Evolutionary conservation across 2,113 vertebrate genomes (phyloP).

Genomic region (Lophius piscatorius): DNA sequence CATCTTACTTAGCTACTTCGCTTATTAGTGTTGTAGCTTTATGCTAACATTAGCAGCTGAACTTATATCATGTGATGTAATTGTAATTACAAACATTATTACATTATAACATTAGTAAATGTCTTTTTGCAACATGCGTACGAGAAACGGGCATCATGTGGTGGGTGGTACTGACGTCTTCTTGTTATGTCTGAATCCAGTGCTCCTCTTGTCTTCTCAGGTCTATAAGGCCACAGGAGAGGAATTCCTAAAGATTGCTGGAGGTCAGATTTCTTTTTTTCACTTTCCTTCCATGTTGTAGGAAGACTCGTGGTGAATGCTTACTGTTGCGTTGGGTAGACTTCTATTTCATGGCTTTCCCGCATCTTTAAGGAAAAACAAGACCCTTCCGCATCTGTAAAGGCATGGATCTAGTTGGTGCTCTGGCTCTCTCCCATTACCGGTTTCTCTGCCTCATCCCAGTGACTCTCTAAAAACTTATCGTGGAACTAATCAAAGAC

Average conservation of each 20-base stretch:
- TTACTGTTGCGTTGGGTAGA: constrained; percentile 36
- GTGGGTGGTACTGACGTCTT: too few relatives aligned
- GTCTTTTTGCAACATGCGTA: too few relatives aligned
- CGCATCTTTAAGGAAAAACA: constrained; percentile 40
- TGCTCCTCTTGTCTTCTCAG: constrained; percentile 69
- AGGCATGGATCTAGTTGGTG: constrained; percentile 33
- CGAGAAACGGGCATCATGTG: too few relatives aligned
- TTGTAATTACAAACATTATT: too few relatives aligned
- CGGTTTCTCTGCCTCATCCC: constrained; percentile 60
- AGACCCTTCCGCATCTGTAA: constrained; percentile 34
- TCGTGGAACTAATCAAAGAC: constrained; percentile 74
- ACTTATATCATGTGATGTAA: too few relatives aligned
- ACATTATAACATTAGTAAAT: too few relatives aligned
- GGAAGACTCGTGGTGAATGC: constrained; percentile 33
- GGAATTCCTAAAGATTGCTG: constrained; percentile 97
- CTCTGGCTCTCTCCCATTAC: constrained; percentile 52
- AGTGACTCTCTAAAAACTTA: constrained; percentile 57
- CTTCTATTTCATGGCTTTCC: constrained; percentile 38
- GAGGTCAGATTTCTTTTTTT: constrained; percentile 84
- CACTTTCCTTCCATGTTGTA: constrained; percentile 9
- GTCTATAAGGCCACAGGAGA: constrained; percentile 97
- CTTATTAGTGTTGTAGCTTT: too few relatives aligned
- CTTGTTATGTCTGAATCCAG: constrained; percentile 3
- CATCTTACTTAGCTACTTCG: too few relatives aligned
- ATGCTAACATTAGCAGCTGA: too few relatives aligned